phyloP scores from a whole-genome alignment of 1,140 invertebrate species.

The Stenopsyche tienmushanensis region DNA sequence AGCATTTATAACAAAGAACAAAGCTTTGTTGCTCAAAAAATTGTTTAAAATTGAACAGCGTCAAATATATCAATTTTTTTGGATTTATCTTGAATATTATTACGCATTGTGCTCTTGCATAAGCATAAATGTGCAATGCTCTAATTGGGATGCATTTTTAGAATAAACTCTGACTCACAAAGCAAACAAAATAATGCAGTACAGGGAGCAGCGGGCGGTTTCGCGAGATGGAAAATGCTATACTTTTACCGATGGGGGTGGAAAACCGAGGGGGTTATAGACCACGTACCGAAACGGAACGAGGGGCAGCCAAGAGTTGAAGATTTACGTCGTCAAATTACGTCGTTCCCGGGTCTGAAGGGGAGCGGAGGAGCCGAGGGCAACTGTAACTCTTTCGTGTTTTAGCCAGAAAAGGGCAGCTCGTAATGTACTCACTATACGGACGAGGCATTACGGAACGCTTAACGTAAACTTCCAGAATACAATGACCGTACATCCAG shows the following conservation, averaged over 20 bases:
- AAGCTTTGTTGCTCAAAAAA: no score
- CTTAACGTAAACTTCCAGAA: not conserved
- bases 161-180: conserved; percentile 1
- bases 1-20: no score
- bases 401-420: not conserved
- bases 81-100: not conserved
- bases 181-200: conserved; percentile 19
- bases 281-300: conserved; percentile 37
- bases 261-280: conserved; percentile 17
- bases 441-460: not conserved
- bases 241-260: conserved; percentile 16
- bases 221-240: conserved; percentile 4
- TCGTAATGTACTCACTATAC: not conserved
- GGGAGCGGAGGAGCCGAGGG: conserved; percentile 7
- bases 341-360: conserved; percentile 22
- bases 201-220: not conserved
- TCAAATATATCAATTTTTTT: not conserved
- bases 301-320: conserved; percentile 41
- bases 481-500: no score
- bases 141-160: conserved; percentile 25
- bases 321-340: conserved; percentile 42
- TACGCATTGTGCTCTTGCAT: not conserved
- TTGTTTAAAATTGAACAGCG: no score
- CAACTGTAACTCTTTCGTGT: conserved; percentile 14
- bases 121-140: not conserved